Conservation (phyloP, 2,113 vertebrate species). For the Nycticryphes semicollaris region DNA sequence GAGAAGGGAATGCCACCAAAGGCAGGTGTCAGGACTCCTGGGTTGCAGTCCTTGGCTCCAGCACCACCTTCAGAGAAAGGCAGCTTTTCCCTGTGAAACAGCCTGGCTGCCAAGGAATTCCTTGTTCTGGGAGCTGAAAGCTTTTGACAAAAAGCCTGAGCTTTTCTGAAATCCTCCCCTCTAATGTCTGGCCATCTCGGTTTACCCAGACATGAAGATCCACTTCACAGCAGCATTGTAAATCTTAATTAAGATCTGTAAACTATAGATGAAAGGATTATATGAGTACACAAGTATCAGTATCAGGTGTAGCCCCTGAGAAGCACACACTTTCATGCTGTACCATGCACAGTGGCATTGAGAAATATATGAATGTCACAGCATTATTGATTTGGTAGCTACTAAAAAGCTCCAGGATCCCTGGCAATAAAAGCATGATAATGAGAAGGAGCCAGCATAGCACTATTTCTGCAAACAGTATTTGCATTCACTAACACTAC, state of each 20-base stretch:
- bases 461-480: constrained; percentile 25
- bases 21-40: background rate
- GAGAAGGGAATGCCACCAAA: background rate
- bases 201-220: constrained; percentile 13
- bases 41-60: background rate
- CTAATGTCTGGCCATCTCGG: background rate
- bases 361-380: constrained; percentile 37
- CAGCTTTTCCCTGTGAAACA: background rate
- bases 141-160: constrained; percentile 4
- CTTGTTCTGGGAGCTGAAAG: background rate
- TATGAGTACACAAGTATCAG: background rate
- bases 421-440: constrained; percentile 44
- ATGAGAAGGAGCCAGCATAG: constrained; percentile 36
- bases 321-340: background rate
- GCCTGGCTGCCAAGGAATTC: background rate
- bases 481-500: constrained; percentile 28
- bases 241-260: constrained; percentile 54
- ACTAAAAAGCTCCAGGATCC: constrained; percentile 28
- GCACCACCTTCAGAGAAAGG: background rate
- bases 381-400: constrained; percentile 48
- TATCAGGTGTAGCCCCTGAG: background rate
- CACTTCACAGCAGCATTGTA: background rate
- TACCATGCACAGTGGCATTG: background rate
- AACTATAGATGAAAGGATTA: constrained; percentile 15
- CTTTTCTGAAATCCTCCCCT: background rate